Base-by-base conservation (phyloP, 1,140 invertebrate genomes). In the Oryzaephilus surinamensis region DNA sequence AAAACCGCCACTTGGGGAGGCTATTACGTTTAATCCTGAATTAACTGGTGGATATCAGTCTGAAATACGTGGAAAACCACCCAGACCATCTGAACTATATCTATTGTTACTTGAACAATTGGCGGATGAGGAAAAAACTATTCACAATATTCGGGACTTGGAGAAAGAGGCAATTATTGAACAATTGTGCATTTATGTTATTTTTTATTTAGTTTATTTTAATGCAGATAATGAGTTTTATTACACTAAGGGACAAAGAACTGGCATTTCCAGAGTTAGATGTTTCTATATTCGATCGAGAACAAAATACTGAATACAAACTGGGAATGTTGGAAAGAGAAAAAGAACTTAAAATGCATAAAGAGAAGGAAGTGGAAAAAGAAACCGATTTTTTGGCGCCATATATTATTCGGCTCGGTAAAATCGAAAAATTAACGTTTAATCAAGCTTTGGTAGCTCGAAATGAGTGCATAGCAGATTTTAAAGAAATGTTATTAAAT, bases 1-100 rank as follows among this genome's bases (percentile, higher is more conserved):
- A 0, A 83, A 82, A 48, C 79, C 80, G 0, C 65, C 73, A 3
- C 73, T 75, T 36, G 77, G 77, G 1, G 72, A 77, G 8, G 66
- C 70, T 33, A 63, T 80, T 6, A 53, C 66, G 15, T 79, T 74
- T 36, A 66, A 74, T 52, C 70, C 73, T 7, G 66, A 73, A n/a
- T 67, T 76, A 28, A 78, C 71, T 0, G 61, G 69, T 24, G 72
- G 72, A 31, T 82, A 81, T 14, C 38, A 73, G 63, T 71, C 73
- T 2, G 57, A 90, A 71, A 78, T 84, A 63, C 43, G 62, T 1
- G 63, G 63, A 10, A 58, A 60, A n/a, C 62, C 64, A 1, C 69
- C 52, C 58, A 84, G 61, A 71, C 76, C 64, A 71, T 68, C 67
- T 63, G 70, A 73, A 72, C 71, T 77, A 6, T 72, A 67, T 40